Evolutionary conservation across 2,888 invertebrate genomes (phyloP), one percentile per base, ranked within the genome.

Genomic region (Phyllotreta striolata): DNA sequence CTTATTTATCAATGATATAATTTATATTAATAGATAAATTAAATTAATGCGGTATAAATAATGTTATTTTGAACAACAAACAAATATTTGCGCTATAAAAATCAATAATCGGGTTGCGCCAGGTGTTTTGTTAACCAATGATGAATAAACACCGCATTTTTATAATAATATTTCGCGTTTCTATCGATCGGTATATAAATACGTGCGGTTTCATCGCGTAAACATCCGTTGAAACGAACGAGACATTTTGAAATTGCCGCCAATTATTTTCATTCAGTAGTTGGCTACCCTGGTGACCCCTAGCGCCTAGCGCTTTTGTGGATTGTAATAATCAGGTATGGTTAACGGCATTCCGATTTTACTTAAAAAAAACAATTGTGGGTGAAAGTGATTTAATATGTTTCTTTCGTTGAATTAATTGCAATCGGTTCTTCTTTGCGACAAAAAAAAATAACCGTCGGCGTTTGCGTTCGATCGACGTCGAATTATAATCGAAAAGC

Each of bases 251-350:
- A 58, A 58, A 10, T 6, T 58, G 58, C 49, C 58, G 58, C 58
- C 10, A 34, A n/a, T 47, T 38, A 51, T 51, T 35, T 38, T 24
- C 3, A 44, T 52, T 43, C 8, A 14, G 6, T 4, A 43, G 60
- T 60, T 60, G 60, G 60, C 52, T 52, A 43, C 7, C 5, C 52
- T 60, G 60, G 80, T 81, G 80, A 80, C 77, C 72, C 66, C 70
- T 75, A 80, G 79, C 80, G 79, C 66, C 70, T 74, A 80, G 79
- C 80, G 79, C 80, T 79, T 62, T 80, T 79, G 78, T 77, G 78
- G 72, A 74, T 78, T 76, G 72, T 75, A 70, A 73, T 74, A 77
- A 74, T 75, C 80, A 81, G 81, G 81, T 81, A 81, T 78, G 79
- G 77, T 79, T 77, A 76, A 77, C 74, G 73, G 76, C 75, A 72